phyloP scores from a whole-genome alignment of 1,140 invertebrate genomes.

The Diorhabda elongata region DNA sequence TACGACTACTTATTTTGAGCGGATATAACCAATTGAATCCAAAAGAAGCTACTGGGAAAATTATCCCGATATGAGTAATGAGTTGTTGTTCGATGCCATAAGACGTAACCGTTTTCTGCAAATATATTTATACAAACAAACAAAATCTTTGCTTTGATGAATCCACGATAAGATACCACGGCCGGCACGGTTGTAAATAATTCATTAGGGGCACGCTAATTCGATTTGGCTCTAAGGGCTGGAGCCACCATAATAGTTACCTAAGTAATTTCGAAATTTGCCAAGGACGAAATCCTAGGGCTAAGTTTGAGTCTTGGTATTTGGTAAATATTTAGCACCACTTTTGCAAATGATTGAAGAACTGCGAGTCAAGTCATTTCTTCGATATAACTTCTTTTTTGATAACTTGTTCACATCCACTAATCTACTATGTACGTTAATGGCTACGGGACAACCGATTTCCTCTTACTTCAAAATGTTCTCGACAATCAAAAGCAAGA shows the following conservation, averaged over 20 bases:
- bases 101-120: conserved; percentile 20
- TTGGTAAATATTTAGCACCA: conserved; percentile 31
- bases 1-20: conserved; percentile 18
- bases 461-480: conserved; percentile 21
- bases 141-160: conserved; percentile 13
- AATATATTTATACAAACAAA: conserved; percentile 25
- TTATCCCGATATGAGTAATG: conserved; percentile 17
- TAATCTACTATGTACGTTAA: conserved; percentile 16
- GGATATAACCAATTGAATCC: conserved; percentile 17
- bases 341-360: conserved; percentile 28
- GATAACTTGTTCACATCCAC: conserved; percentile 32
- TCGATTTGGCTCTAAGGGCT: conserved; percentile 27
- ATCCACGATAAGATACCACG: conserved; percentile 27
- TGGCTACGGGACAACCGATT: conserved; percentile 27
- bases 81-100: conserved; percentile 13
- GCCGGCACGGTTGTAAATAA: conserved; percentile 32
- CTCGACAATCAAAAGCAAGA: conserved; percentile 23
- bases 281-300: conserved; percentile 32
- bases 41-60: conserved; percentile 22
- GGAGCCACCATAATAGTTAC: conserved; percentile 14
- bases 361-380: conserved; percentile 8
- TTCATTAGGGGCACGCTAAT: conserved; percentile 29
- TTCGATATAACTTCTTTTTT: conserved; percentile 30
- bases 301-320: conserved; percentile 27
- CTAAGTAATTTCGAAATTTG: conserved; percentile 20